Evolutionary conservation across 2,113 vertebrate species (phyloP), one percentile per base, ranked within the genome.

Genomic region (Sceloporus undulatus): DNA sequence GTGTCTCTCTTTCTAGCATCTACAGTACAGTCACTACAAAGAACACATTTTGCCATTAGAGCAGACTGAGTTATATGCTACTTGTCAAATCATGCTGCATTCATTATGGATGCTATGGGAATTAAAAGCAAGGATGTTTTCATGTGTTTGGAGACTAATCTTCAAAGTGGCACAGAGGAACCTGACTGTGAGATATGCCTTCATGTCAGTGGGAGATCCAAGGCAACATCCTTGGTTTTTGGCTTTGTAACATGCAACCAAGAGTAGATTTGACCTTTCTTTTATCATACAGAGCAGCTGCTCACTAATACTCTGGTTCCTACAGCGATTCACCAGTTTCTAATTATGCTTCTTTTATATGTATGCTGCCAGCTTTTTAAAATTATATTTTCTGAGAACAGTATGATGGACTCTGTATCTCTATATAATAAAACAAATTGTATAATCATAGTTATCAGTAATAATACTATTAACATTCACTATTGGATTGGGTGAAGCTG

Each of bases 281-380:
- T 48, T 82, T 75, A 62, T 79, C 29, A 84, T 54, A 42, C 16
- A 79, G n/a, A 87, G 34, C 42, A 87, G 77, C 85, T 87, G 85
- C 38, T 79, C n/a, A 70, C 25, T 23, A 71, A 75, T 71, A 13
- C 13, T 70, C 77, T 79, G n/a, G 48, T 34, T 73, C 77, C 52
- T 56, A 71, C 54, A 65, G 73, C 29, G 56, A 85, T 77, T 48
- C 48, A 73, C 34, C 1, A 4, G 8, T 40, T 79, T 87, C 48
- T 80, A 71, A 87, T 87, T 80, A 80, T 34, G 9, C 1, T 13
- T 87, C 40, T 42, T 23, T 87, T 48, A 10, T 14, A 42, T 81
- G 27, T 56, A 73, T 34, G 38, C 78, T 87, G 77, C 25, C 48
- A 81, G 68, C 40, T 73, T 29, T 62, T 38, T 87, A 75, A 34